Base-by-base conservation (phyloP, 2,797 vertebrate genomes). In the Acrossocheilus wenchowensis region DNA sequence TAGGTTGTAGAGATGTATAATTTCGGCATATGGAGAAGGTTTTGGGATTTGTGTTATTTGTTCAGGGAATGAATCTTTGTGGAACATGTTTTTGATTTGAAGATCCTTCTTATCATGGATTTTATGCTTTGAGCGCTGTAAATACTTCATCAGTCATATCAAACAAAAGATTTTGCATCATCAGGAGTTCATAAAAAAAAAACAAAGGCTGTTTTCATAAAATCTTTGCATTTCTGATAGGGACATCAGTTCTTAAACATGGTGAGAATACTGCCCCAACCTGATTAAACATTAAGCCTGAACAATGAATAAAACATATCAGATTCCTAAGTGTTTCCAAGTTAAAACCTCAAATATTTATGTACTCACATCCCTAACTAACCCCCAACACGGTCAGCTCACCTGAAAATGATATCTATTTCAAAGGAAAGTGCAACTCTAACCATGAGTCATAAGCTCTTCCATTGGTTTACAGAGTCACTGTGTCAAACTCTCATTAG, bases 1-100 rank as follows among this genome's bases (percentile, higher is more conserved):
- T 60, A 83, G 36, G 36, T 68, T 72, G 68, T 73, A 48, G 26
- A 39, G 52, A 21, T 73, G 41, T 81, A 62, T 60, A 34, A 73
- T 45, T 60, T 72, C 54, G 36, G 54, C 26, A 19, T 52, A 19
- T 8, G 50, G 72, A 36, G 52, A 30, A 12, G 50, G 50, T 57
- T 71, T 57, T 36, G 39, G 68, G 84, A 86, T 81, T 64, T 62
- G 30, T 79, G 36, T 84, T 66, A 45, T 86, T 71, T 80, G 84
- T 39, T 80, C 21, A 66, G 26, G 26, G 52, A 77, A 84, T 50
- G 2, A 77, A 48, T 72, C n/a, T 79, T 68, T 57, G 23, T 69
- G n/a, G 17, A 68, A 57, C 34, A 68, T 57, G 39, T 62, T 85
- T 80, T 86, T 80, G 50, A 60, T 41, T 64, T 72, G 21, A 82